phyloP scores from a whole-genome alignment of 1,140 invertebrate species.

The Probaryconus sp. region DNA sequence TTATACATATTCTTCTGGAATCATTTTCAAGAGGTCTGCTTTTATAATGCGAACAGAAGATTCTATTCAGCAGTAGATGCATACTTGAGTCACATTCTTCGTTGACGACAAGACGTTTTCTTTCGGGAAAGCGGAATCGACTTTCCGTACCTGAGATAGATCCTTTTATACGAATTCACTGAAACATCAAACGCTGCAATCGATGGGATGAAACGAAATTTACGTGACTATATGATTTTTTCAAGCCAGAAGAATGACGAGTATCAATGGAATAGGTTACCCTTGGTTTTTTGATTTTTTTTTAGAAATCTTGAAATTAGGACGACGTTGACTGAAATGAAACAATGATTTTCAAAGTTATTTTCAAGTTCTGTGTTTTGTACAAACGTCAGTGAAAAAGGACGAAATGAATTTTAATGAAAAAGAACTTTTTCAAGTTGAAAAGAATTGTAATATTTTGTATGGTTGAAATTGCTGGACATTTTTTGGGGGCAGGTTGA shows the following conservation, averaged over 20 bases:
- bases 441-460: background rate
- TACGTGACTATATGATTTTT: conserved; percentile 53
- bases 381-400: no score
- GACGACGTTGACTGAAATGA: no score
- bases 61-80: conserved; percentile 37
- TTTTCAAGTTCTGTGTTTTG: no score
- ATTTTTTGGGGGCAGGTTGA: conserved; percentile 54
- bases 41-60: conserved; percentile 47
- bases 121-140: conserved; percentile 48
- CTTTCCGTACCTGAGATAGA: conserved; percentile 46
- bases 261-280: background rate
- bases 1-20: conserved; percentile 43
- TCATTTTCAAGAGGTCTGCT: conserved; percentile 55
- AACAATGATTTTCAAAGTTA: no score
- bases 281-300: background rate
- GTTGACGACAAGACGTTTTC: conserved; percentile 52
- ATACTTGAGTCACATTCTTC: conserved; percentile 50
- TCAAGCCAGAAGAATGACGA: conserved; percentile 11
- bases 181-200: conserved; percentile 37
- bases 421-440: no score
- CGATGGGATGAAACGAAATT: conserved; percentile 26
- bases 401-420: no score
- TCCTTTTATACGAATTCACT: conserved; percentile 31
- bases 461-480: no score
- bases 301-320: no score